These are phyloP conservation scores for Poeciliopsis presidionis DNA, from an alignment of 2,797 vertebrate species.

Conservation along the genomic window DNA sequence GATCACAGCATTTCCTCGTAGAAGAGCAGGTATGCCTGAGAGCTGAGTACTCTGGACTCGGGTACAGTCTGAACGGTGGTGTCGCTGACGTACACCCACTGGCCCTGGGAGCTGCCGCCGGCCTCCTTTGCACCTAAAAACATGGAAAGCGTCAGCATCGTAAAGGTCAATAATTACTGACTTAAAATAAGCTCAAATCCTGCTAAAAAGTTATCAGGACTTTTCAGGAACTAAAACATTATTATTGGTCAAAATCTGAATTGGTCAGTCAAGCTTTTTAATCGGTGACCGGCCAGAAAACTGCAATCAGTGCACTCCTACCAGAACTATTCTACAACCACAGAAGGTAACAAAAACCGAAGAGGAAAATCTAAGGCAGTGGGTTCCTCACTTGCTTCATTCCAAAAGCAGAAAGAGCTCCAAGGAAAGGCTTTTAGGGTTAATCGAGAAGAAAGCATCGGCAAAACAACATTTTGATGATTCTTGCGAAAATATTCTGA, in stretches of 20 bases:
- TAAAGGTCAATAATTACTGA: neutral
- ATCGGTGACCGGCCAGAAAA: too few species aligned
- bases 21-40: conserved; percentile 98
- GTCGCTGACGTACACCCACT: conserved; percentile 97
- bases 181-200: too few species aligned
- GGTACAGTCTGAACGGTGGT: conserved; percentile 92
- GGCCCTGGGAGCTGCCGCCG: conserved; percentile 79
- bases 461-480: neutral
- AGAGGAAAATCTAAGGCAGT: neutral
- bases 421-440: too few species aligned
- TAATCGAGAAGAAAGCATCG: neutral
- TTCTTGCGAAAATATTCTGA: neutral
- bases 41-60: conserved; percentile 93
- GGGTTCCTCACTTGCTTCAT: too few species aligned
- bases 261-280: too few species aligned
- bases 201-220: too few species aligned
- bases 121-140: conserved; percentile 86
- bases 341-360: too few species aligned
- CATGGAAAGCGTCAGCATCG: conserved; percentile 16
- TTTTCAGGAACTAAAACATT: too few species aligned
- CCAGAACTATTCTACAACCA: neutral
- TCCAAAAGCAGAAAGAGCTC: too few species aligned
- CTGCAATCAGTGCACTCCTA: neutral
- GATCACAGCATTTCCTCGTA: conserved; percentile 90
- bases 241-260: too few species aligned